These are phyloP conservation scores for Gallinago undulata DNA, from an alignment of 2,113 vertebrate species.

Conservation along the genomic window DNA sequence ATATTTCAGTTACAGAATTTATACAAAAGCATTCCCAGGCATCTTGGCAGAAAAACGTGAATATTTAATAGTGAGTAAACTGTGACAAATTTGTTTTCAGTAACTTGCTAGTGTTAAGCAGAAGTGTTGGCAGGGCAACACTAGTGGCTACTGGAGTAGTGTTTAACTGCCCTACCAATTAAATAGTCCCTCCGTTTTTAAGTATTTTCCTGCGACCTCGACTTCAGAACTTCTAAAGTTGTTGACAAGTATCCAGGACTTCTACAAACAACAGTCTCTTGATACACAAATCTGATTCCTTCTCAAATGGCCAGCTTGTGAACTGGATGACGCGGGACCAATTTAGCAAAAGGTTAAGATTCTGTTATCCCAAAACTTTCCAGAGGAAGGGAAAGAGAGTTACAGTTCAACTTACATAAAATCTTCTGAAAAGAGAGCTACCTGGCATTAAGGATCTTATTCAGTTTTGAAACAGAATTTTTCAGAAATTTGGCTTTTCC, in stretches of 20 bases:
- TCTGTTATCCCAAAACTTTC: not conserved
- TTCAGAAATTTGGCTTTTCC: not conserved
- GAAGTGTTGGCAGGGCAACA: not conserved
- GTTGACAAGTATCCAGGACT: not conserved
- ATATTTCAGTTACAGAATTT: not conserved
- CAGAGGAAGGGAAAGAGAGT: not conserved
- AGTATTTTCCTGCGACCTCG: not conserved
- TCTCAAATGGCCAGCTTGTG: not conserved
- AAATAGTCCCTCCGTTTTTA: not conserved
- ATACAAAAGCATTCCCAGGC: not conserved
- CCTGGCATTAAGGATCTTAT: not conserved
- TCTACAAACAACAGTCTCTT: not conserved
- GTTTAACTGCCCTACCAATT: not conserved
- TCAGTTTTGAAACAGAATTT: not conserved
- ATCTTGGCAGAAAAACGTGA: not conserved
- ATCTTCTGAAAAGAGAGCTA: not conserved
- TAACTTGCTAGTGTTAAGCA: not conserved
- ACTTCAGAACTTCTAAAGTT: not conserved
- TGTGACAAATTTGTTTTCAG: not conserved
- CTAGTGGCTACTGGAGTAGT: not conserved
- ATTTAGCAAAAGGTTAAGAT: not conserved
- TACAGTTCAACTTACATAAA: not conserved
- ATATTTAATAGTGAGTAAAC: not conserved
- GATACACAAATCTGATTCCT: not conserved
- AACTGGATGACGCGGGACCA: not conserved